Evolutionary conservation across 1,140 invertebrate species (phyloP).

Genomic region (Trachymyrmex septentrionalis): DNA sequence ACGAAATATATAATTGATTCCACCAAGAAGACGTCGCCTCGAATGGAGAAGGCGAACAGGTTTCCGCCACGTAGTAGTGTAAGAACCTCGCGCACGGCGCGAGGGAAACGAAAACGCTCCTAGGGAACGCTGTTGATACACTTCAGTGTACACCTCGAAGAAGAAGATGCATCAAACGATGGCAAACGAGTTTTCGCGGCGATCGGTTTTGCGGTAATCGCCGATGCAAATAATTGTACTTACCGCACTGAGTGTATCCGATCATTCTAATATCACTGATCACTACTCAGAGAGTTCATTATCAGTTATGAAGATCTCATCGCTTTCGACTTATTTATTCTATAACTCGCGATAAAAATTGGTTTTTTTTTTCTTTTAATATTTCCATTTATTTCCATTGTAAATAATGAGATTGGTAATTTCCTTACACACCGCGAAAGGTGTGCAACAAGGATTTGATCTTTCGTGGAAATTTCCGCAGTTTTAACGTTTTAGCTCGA

Average conservation of each 20-base stretch:
- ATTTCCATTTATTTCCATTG: neutral
- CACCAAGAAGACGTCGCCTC: constrained; percentile 79
- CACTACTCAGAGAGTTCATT: constrained; percentile 32
- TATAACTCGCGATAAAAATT: constrained; percentile 23
- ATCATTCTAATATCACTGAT: constrained; percentile 46
- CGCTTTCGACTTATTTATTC: constrained; percentile 50
- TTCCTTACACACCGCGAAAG: neutral
- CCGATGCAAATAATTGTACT: constrained; percentile 73
- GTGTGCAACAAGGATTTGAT: neutral
- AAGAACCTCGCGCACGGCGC: constrained; percentile 80
- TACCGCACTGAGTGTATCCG: constrained; percentile 34
- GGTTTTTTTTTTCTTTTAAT: neutral
- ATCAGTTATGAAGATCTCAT: constrained; percentile 34
- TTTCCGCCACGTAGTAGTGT: constrained; percentile 80
- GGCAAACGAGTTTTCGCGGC: constrained; percentile 74
- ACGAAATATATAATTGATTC: constrained; percentile 87
- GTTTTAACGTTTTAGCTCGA: neutral
- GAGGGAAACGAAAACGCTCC: constrained; percentile 70
- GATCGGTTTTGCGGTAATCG: constrained; percentile 71
- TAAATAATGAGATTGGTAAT: constrained; percentile 4
- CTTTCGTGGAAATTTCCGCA: neutral
- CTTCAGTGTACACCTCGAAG: neutral
- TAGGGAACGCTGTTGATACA: constrained; percentile 37
- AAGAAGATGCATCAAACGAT: constrained; percentile 40
- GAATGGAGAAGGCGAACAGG: constrained; percentile 81